Conservation (phyloP, 2,888 invertebrate genomes). For the Deilephila porcellus region DNA sequence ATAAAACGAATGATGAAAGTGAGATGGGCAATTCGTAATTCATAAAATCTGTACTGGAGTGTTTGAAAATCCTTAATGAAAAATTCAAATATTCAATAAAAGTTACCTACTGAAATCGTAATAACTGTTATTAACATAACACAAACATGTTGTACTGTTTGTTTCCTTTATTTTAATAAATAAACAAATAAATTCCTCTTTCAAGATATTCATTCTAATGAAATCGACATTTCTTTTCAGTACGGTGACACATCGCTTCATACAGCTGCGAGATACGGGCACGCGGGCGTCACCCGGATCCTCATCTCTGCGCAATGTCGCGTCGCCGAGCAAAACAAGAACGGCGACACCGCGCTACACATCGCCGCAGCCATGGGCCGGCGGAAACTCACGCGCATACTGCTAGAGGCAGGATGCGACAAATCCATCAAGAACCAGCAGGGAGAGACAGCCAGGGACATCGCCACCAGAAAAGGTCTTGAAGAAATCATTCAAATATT, state of each 20-base stretch:
- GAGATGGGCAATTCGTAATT: too few species aligned
- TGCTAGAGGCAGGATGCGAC: constrained; percentile 94
- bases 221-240: constrained; percentile 76
- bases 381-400: constrained; percentile 94
- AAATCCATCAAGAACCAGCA: constrained; percentile 90
- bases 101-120: too few species aligned
- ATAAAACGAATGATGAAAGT: too few species aligned
- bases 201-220: not conserved
- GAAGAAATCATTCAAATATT: constrained; percentile 93
- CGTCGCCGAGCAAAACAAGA: constrained; percentile 96
- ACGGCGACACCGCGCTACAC: constrained; percentile 97
- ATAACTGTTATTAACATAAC: too few species aligned
- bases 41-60: too few species aligned
- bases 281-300: constrained; percentile 97
- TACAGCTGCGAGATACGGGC: constrained; percentile 97
- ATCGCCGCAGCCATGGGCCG: constrained; percentile 97
- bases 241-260: constrained; percentile 98
- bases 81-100: too few species aligned
- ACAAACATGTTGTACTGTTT: too few species aligned
- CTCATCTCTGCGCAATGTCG: constrained; percentile 95
- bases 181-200: too few species aligned
- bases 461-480: constrained; percentile 94
- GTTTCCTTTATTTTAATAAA: too few species aligned
- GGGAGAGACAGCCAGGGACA: constrained; percentile 95
- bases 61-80: too few species aligned